Evolutionary conservation across 2,113 vertebrate genomes (phyloP).

Genomic region (Pelodiscus sinensis): DNA sequence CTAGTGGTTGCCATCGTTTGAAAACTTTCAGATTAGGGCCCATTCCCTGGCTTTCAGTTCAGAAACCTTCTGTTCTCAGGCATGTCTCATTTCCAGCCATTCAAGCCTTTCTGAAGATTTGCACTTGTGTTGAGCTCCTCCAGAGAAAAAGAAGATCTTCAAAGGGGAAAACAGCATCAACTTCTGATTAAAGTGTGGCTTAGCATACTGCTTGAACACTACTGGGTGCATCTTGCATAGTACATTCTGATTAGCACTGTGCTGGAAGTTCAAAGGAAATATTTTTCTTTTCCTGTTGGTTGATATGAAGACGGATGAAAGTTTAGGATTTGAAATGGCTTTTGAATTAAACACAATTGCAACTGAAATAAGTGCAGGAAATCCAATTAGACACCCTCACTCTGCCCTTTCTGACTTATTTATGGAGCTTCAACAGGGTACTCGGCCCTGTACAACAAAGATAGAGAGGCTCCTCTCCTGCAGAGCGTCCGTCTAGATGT

Average conservation of each 20-base stretch:
- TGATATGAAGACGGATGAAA: background rate
- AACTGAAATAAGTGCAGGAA: conserved; percentile 3
- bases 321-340: background rate
- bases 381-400: background rate
- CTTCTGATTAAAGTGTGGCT: conserved; percentile 37
- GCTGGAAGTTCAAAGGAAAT: background rate
- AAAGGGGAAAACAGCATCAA: conserved; percentile 11
- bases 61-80: background rate
- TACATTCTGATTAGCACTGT: background rate
- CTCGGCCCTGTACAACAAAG: background rate
- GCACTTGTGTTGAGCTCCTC: background rate
- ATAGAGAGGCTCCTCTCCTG: background rate
- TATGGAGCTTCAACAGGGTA: background rate
- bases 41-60: background rate
- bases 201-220: conserved; percentile 21
- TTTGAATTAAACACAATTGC: conserved; percentile 17
- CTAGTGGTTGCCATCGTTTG: no score
- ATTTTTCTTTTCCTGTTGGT: background rate
- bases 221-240: conserved; percentile 5
- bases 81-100: background rate
- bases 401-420: background rate
- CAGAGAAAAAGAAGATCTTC: conserved; percentile 44
- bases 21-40: background rate
- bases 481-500: background rate
- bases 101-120: background rate